phyloP scores from a whole-genome alignment of 2,888 invertebrate species.

The Mesorhabditis spiculigera region DNA sequence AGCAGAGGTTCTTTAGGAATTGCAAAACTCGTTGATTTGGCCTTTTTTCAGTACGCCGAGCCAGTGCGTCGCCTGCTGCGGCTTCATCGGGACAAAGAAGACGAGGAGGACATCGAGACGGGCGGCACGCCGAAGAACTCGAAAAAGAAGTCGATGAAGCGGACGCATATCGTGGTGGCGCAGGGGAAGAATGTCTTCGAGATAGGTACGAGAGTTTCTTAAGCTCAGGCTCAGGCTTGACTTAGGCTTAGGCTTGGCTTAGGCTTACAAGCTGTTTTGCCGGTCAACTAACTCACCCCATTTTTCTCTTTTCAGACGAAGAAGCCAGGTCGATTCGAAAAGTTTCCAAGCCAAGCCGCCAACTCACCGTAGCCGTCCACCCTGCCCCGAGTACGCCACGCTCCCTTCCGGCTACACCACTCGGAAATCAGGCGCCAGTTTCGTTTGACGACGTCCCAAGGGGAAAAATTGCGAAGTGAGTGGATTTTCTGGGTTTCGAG shows the following conservation, averaged over 20 bases:
- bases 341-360: background rate
- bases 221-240: too few species aligned
- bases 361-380: constrained; percentile 2
- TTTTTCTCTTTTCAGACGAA: background rate
- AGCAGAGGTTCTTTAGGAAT: too few species aligned
- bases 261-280: too few species aligned
- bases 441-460: background rate
- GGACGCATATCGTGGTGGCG: constrained; percentile 5
- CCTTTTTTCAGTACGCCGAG: background rate
- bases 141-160: background rate
- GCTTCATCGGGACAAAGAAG: background rate
- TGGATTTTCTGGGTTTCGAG: too few species aligned
- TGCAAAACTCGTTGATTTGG: too few species aligned
- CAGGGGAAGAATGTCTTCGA: constrained; percentile 6
- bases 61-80: background rate
- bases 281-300: too few species aligned
- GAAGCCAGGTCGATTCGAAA: background rate
- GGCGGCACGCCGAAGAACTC: background rate
- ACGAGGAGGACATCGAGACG: background rate
- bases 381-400: background rate
- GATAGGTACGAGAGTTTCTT: background rate
- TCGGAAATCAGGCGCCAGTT: background rate
- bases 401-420: background rate
- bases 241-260: too few species aligned
- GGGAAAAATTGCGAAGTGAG: too few species aligned